Base-by-base conservation (phyloP, 2,113 vertebrate species). In the Talpa occidentalis region DNA sequence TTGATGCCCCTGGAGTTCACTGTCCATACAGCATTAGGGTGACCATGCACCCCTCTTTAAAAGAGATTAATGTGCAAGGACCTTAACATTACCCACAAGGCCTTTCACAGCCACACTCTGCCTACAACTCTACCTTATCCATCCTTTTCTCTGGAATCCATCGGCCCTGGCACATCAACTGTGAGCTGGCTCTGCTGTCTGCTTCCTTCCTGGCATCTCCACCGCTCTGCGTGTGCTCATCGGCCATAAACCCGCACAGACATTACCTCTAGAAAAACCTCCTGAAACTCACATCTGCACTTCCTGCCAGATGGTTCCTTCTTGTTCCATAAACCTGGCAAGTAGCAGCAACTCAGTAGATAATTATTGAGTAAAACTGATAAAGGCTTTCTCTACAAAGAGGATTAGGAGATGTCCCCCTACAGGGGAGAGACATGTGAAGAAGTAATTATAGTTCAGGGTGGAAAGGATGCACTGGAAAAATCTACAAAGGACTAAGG, bases 101-200 rank as follows among this genome's bases (percentile, higher is more conserved):
- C 0, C 70, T 54, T 40, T 52, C 40, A 8, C 8, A 37, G 11
- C 35, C 2, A 2, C 30, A 30, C 28, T 62, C 64, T 16, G 56
- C 44, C 64, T 69, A 14, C 47, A n/a, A 47, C 37, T 4, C 59
- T 69, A 35, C 84, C 17, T 37, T 37, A 1, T 49, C 30, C 14
- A 0, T 37, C 77, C n/a, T 83, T 49, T 40, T 56, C 37, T 56
- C 49, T 79, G 77, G 64, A 62, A 21, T 40, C 56, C 40, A 26
- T 21, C 19, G 35, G 59, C 52, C 28, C 37, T 5, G n/a, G 9
- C 5, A 0, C 52, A 32, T 35, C 24, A 26, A 64, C 26, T 5
- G 40, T 0, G 17, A 4, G 11, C n/a, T 0, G n/a, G 4, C 15
- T 70, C 30, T 5, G 3, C 32, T 12, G 32, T 7, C 1, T 10